phyloP scores from a whole-genome alignment of 2,797 vertebrate species.

The Argya squamiceps region DNA sequence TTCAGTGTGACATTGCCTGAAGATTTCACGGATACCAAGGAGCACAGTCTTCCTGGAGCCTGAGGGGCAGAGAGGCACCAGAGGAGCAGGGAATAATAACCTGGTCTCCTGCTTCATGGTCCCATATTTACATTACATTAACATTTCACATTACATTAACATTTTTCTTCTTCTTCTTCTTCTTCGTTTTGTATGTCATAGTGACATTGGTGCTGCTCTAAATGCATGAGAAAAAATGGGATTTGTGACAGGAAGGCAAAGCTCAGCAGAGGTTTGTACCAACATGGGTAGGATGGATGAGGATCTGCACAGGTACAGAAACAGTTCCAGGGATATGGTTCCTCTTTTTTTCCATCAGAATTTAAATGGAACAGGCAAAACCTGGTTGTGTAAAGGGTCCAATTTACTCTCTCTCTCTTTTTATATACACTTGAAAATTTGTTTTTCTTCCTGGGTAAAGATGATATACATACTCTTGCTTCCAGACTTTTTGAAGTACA shows the following conservation, averaged over 20 bases:
- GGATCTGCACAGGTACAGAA: neutral
- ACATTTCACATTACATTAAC: neutral
- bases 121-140: neutral
- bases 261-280: neutral
- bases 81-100: neutral
- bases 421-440: neutral
- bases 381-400: neutral
- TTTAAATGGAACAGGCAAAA: neutral
- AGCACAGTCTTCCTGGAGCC: neutral
- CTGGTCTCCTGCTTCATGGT: neutral
- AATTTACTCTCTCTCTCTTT: neutral
- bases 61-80: neutral
- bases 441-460: neutral
- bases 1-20: neutral
- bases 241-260: neutral
- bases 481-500: neutral
- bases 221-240: neutral
- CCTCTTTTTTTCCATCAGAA: neutral
- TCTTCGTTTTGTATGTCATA: neutral
- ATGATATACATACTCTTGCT: fast-evolving
- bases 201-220: neutral
- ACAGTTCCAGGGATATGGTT: neutral
- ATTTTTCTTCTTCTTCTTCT: neutral
- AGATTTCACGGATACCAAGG: neutral
- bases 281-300: neutral